phyloP scores from a whole-genome alignment of 2,113 vertebrate genomes.

The Triplophysa dalaica region DNA sequence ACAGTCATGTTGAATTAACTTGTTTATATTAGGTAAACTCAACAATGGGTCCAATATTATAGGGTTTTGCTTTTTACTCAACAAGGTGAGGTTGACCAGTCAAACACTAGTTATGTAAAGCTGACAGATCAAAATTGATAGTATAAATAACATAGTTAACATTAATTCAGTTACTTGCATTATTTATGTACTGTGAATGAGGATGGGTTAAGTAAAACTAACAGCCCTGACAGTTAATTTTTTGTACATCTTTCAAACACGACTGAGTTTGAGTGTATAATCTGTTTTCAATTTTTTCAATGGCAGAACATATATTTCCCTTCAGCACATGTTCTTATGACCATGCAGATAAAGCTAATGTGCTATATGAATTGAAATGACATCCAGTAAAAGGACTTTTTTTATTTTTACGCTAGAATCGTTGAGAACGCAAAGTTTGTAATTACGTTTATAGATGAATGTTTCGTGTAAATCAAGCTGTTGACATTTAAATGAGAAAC shows the following conservation, averaged over 20 bases:
- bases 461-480: neutral
- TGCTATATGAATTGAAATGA: neutral
- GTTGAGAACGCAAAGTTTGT: neutral
- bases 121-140: too few relatives aligned
- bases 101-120: too few relatives aligned
- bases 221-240: too few relatives aligned
- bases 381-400: neutral
- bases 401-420: neutral
- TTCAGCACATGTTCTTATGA: conserved; percentile 30
- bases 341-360: neutral
- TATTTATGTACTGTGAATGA: too few relatives aligned
- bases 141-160: too few relatives aligned
- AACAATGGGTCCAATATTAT: too few relatives aligned
- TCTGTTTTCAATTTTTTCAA: conserved; percentile 46
- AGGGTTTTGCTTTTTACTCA: too few relatives aligned
- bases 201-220: too few relatives aligned
- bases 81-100: too few relatives aligned
- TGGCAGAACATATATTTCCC: conserved; percentile 33
- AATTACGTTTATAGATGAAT: neutral
- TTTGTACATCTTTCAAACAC: conserved; percentile 1
- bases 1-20: too few relatives aligned
- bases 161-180: too few relatives aligned
- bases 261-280: neutral
- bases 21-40: too few relatives aligned
- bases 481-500: conserved; percentile 34